Conservation (phyloP, 2,888 invertebrate genomes). For the Spilarctia lutea region DNA sequence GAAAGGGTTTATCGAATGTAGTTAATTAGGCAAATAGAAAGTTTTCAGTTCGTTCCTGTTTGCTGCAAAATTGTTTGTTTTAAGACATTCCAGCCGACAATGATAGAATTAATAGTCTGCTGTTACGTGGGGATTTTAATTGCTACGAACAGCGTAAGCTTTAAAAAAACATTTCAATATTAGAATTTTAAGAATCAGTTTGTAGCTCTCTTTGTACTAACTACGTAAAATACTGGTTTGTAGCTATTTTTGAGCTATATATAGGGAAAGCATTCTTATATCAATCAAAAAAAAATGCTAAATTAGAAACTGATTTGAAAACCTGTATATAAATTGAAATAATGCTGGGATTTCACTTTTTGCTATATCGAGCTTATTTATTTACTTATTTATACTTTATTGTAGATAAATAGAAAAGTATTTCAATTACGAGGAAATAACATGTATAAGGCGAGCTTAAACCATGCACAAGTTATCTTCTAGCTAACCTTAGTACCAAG, state of each 20-base stretch:
- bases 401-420: no score
- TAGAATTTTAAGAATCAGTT: background rate
- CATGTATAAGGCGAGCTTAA: no score
- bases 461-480: no score
- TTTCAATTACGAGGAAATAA: no score
- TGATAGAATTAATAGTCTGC: slow-evolving; percentile 37
- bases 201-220: background rate
- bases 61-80: slow-evolving; percentile 66
- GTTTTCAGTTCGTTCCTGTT: slow-evolving; percentile 61
- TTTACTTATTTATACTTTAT: no score
- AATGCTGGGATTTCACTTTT: no score
- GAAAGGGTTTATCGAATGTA: slow-evolving; percentile 75
- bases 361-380: no score
- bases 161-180: slow-evolving; percentile 4
- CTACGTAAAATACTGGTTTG: background rate
- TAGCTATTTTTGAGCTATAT: no score
- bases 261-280: no score
- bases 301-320: no score
- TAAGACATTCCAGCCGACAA: slow-evolving; percentile 57
- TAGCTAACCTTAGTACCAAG: background rate
- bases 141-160: slow-evolving; percentile 4
- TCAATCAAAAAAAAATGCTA: no score
- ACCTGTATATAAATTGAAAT: no score
- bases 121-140: slow-evolving; percentile 14
- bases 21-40: slow-evolving; percentile 82